Evolutionary conservation across 2,888 invertebrate genomes (phyloP), one percentile per base, ranked within the genome.

Genomic region (Chirona hameri): DNA sequence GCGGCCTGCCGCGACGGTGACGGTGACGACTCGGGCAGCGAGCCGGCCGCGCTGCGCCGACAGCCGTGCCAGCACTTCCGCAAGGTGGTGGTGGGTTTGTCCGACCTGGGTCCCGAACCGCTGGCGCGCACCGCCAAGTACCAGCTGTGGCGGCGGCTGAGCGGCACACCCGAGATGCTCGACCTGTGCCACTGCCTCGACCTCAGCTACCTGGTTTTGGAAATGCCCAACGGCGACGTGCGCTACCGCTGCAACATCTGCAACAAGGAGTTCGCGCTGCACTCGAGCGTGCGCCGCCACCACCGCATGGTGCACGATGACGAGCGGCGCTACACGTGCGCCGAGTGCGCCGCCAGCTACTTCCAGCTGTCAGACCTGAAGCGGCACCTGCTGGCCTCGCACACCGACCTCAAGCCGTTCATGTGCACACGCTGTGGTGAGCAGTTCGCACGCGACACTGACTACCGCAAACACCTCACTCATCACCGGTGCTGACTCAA

Each of bases 331-430:
- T 79, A 79, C 27, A 27, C n/a, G 15, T 79, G 79, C n/a, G 79
- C 79, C 12, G 48, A 48, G 79, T 79, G 79, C 18, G 48, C 46
- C 48, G 79, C 27, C 48, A 31, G 24, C 79, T 79, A 79, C 48
- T 79, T 79, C 79, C 79, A 48, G 79, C 79, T 79, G 48, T 79
- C 79, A 0, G 79, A 79, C 52, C 52, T 79, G 79, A 79, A 79
- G 79, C 79, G 79, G 27, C 79, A 79, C 52, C 79, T 79, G 48
- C 79, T 79, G 79, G 79, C 79, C 48, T 79, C 79, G 79, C 79
- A 79, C 79, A 79, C 79, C 48, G 12, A 48, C 21, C 79, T 79
- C 24, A 46, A 79, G 79, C 79, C 79, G n/a, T 79, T 48, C 52
- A 12, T n/a, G n/a, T 79, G 79, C 79, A 3, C 4, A 2, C 48